Base-by-base conservation (phyloP, 2,113 vertebrate genomes). In the Montifringilla adamsi region DNA sequence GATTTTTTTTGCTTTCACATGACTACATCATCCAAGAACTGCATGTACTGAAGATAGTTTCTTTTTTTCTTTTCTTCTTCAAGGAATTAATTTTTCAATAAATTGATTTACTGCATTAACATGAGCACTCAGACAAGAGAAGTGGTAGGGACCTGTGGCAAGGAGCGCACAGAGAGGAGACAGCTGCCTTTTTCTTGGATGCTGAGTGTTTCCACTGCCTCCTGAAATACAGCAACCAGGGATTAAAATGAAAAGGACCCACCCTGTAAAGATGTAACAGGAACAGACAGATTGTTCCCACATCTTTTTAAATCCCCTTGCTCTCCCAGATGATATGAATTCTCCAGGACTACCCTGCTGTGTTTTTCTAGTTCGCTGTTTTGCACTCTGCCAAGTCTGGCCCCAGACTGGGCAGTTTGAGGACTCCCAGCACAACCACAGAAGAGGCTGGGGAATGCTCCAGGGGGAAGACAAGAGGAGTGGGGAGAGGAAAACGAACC, bases 381-480 rank as follows among this genome's bases (percentile, higher is more conserved):
- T 24, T 72, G 58, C 33, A 39, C 52, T 49, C 50, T 73, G 53
- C 39, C 3, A 37, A 53, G 52, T 15, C 39, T 33, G 41, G 33
- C 50, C 83, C n/a, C n/a, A 53, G n/a, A 7, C 15, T 5, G 5
- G 33, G 20, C 58, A 58, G 28, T 2, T 15, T 15, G 13, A 87
- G 30, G 41, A 50, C 35, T 50, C 50, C 28, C 49, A 87, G 63
- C 23, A 55, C 15, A 64, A 1, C n/a, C 41, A n/a, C 13, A 28
- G 20, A 43, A 73, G 19, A 27, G 9, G 12, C 4, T 14, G 2
- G 28, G 11, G 4, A 41, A 62, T 17, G 21, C 26, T 37, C 10
- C 0, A 28, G 37, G 8, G 3, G 10, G 5, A 64, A 60, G 17
- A 22, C 0, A 1, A 37, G 24, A 33, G 21, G 7, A 8, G 28